Conservation (phyloP, 2,888 invertebrate genomes). For the Dilophus febrilis region DNA sequence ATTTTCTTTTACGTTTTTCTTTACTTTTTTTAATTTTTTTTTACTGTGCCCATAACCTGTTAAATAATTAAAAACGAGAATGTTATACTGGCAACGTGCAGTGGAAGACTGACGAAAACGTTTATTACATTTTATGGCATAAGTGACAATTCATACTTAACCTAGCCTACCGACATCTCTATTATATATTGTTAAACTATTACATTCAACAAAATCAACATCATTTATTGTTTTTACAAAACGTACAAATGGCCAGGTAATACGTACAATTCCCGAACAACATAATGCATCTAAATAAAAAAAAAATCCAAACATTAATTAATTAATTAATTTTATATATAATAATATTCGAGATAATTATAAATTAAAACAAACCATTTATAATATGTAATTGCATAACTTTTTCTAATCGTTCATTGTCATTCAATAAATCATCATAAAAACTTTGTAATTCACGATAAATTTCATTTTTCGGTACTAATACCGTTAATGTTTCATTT, state of each 20-base stretch:
- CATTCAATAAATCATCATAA: constrained; percentile 16
- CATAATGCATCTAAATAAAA: constrained; percentile 26
- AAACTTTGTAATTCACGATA: constrained; percentile 24
- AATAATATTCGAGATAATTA: not conserved
- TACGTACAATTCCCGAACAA: constrained; percentile 29
- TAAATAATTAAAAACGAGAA: too few species aligned
- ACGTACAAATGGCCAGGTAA: constrained; percentile 30
- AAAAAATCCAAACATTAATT: not conserved
- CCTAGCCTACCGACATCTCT: too few species aligned
- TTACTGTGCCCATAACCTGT: too few species aligned
- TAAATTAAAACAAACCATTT: constrained; percentile 2
- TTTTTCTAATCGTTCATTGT: constrained; percentile 17
- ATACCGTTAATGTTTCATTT: constrained; percentile 22
- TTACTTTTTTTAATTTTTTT: too few species aligned
- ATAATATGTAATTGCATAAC: constrained; percentile 22
- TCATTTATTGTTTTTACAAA: constrained; percentile 26
- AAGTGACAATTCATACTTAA: too few species aligned
- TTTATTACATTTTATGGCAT: too few species aligned
- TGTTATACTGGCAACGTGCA: too few species aligned
- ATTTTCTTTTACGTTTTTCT: too few species aligned
- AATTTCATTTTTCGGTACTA: constrained; percentile 29
- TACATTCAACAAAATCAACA: too few species aligned
- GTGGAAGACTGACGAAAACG: too few species aligned
- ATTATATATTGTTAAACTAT: too few species aligned
- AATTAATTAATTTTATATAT: not conserved